Conservation (phyloP, 2,113 vertebrate species). For the Clarias batrachus region DNA sequence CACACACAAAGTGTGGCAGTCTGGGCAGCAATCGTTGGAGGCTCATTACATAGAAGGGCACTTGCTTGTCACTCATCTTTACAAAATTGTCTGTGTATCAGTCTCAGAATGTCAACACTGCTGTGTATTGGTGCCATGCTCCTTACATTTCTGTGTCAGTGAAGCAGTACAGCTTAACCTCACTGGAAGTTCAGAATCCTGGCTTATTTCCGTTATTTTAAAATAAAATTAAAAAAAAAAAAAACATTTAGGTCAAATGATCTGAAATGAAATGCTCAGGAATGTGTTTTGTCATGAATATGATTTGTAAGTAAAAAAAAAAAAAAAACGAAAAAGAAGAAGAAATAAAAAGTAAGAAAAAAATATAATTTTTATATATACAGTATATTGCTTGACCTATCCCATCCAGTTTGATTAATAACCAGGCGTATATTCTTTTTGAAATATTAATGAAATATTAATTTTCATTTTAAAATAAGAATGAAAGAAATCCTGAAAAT, state of each 20-base stretch:
- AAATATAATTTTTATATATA: no score
- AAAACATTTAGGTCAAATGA: no score
- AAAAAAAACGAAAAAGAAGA: no score
- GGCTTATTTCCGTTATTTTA: background rate
- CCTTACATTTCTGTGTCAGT: background rate
- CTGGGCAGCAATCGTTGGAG: conserved; percentile 66
- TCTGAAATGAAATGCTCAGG: no score
- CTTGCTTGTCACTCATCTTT: conserved; percentile 66
- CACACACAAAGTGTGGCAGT: conserved; percentile 65
- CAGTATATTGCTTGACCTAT: background rate
- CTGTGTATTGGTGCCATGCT: background rate
- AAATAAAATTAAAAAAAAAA: no score
- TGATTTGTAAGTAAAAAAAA: no score
- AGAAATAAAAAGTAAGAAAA: no score
- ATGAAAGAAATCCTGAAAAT: background rate
- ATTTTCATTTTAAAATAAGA: background rate
- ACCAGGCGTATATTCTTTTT: background rate
- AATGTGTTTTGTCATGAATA: no score
- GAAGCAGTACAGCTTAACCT: background rate
- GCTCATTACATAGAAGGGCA: conserved; percentile 71
- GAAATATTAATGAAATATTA: background rate
- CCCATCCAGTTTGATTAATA: background rate
- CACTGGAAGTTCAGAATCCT: background rate
- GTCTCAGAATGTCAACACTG: conserved; percentile 46
- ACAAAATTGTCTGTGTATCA: conserved; percentile 54